A percentile compares a stretch with the other conserved stretches of the same genome.
Conservation (phyloP, 2,113 vertebrate species). For the Ceratotherium simum region DNA sequence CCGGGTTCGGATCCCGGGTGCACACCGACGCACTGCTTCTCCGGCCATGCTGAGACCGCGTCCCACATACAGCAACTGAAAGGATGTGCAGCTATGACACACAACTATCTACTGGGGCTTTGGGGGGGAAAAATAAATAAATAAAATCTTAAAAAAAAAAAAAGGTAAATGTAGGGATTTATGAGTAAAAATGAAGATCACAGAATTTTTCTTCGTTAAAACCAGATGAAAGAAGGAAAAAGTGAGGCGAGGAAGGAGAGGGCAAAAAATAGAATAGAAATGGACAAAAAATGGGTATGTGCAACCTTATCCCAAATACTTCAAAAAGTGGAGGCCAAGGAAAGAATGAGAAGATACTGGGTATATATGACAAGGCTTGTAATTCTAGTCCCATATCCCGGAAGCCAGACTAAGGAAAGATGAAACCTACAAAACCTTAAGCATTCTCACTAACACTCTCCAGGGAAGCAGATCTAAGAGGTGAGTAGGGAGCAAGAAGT, state of each 20-base stretch:
- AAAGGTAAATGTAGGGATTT: slow-evolving; percentile 12
- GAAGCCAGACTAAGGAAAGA: not conserved
- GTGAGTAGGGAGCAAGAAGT: not conserved
- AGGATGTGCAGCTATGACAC: no score
- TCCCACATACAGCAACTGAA: no score
- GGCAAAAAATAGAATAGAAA: not conserved
- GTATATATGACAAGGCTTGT: not conserved
- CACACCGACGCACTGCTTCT: no score
- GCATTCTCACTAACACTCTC: not conserved
- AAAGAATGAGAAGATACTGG: not conserved
- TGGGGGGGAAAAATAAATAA: no score
- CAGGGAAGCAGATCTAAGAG: not conserved
- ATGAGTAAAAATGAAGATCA: slow-evolving; percentile 3
- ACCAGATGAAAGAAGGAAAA: not conserved
- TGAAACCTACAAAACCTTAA: not conserved
- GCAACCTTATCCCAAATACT: not conserved
- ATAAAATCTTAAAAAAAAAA: no score
- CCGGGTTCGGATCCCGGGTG: no score
- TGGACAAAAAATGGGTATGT: not conserved
- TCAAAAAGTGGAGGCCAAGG: not conserved
- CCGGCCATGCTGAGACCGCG: no score
- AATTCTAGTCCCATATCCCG: not conserved
- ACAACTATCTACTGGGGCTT: no score
- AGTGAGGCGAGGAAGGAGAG: not conserved
- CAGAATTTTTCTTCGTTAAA: slow-evolving; percentile 49